phyloP scores from a whole-genome alignment of 2,113 vertebrate species.

The Channa argus region DNA sequence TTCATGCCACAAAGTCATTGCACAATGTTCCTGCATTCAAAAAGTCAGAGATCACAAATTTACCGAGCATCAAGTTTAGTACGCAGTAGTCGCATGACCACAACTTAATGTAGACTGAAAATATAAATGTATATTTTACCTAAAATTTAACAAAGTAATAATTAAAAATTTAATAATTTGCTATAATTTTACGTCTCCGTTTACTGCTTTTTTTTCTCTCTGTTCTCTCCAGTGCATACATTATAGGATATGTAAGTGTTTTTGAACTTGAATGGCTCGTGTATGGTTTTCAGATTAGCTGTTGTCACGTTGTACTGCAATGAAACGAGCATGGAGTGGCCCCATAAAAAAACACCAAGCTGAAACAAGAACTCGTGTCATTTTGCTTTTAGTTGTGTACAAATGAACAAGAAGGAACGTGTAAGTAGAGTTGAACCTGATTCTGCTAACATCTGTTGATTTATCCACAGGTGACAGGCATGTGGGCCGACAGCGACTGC shows the following conservation, averaged over 20 bases:
- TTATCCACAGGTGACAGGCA: constrained; percentile 76
- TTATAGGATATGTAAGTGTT: neutral
- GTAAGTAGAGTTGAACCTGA: constrained; percentile 47
- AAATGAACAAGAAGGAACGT: constrained; percentile 26
- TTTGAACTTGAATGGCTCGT: constrained; percentile 76
- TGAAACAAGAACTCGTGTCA: constrained; percentile 52
- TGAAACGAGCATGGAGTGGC: constrained; percentile 4
- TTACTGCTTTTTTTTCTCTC: no score
- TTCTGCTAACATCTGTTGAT: constrained; percentile 63
- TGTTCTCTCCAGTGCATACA: no score
- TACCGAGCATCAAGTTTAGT: neutral
- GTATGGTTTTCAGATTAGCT: constrained; percentile 3
- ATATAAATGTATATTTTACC: no score
- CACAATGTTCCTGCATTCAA: no score
- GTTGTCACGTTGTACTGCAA: constrained; percentile 6
- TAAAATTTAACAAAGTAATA: no score
- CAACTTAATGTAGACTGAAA: neutral
- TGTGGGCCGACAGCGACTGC: constrained; percentile 51
- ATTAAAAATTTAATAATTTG: no score
- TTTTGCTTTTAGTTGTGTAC: neutral
- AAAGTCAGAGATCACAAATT: constrained; percentile 1
- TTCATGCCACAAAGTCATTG: no score
- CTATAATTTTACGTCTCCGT: neutral
- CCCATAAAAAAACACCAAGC: constrained; percentile 51
- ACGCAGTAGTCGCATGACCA: neutral